Base-by-base conservation (phyloP, 2,888 invertebrate genomes). In the Acleris literana region DNA sequence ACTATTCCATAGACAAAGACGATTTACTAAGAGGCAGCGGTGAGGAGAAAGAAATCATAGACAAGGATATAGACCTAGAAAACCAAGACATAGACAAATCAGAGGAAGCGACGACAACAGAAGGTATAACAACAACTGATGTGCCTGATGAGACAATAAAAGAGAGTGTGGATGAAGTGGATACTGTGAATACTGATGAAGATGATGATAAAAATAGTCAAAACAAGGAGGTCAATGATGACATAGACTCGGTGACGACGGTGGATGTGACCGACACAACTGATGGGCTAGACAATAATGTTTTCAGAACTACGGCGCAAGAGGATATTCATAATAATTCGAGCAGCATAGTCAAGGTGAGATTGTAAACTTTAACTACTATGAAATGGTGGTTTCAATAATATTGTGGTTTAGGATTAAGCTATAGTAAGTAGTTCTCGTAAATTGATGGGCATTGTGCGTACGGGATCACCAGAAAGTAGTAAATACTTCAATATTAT, bases 251-350 rank as follows among this genome's bases (percentile, higher is more conserved):
- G 16, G 29, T 39, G 13, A 46, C 29, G 4, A 44, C 57, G n/a
- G 11, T 48, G 9, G 73, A 74, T 69, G 72, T 71, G 68, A 51
- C 72, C 22, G 55, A 55, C 2, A 77, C 75, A 43, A 68, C 70
- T 43, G 65, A 73, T 53, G 74, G 74, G 13, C 65, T 75, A 64
- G 81, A 84, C 75, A 82, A 83, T 78, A 75, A 75, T 70, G 80
- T 86, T 70, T 77, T 80, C 61, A 77, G 72, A 69, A 63, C 59
- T 48, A 72, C 72, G 1, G 61, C 54, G 17, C 20, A 61, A 5
- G 76, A 75, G 61, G 78, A 81, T 71, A 69, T 74, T 70, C 74
- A 77, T 72, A 74, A 74, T 68, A 74, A 74, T 66, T 68, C 56
- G 3, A 69, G 70, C 64, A 74, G 71, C 55, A 54, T 66, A 59